Conservation (phyloP, 2,888 invertebrate species). For the Strigamia transsilvanica region DNA sequence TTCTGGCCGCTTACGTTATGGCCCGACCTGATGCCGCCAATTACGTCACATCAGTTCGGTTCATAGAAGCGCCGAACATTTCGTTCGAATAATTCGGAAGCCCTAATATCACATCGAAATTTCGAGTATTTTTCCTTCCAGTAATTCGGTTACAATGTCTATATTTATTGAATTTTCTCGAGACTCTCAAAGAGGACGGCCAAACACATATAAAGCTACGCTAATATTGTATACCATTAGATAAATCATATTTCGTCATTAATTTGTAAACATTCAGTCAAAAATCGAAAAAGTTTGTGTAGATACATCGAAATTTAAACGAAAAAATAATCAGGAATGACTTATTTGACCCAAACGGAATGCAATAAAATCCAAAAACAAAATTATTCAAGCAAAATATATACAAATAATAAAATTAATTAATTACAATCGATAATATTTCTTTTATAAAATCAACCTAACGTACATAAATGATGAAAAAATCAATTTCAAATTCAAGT, state of each 20-base stretch:
- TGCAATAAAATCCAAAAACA: constrained; percentile 19
- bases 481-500: constrained; percentile 5
- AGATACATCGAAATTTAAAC: background rate
- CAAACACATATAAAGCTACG: background rate
- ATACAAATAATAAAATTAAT: background rate
- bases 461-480: background rate
- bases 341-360: background rate
- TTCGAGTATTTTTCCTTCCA: background rate
- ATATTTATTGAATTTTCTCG: background rate
- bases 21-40: too few species aligned
- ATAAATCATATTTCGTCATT: background rate
- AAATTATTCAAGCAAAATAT: background rate
- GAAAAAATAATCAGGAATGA: constrained; percentile 1
- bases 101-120: constrained; percentile 26
- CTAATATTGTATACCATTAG: background rate
- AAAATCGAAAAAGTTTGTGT: background rate
- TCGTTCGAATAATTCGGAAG: constrained; percentile 7
- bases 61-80: too few species aligned
- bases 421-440: constrained; percentile 33
- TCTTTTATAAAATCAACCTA: background rate
- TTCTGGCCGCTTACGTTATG: too few species aligned
- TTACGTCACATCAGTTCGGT: background rate
- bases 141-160: background rate
- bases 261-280: background rate
- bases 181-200: background rate